These are phyloP conservation scores for Sitophilus oryzae DNA, from an alignment of 1,140 invertebrate species.

Conservation along the genomic window DNA sequence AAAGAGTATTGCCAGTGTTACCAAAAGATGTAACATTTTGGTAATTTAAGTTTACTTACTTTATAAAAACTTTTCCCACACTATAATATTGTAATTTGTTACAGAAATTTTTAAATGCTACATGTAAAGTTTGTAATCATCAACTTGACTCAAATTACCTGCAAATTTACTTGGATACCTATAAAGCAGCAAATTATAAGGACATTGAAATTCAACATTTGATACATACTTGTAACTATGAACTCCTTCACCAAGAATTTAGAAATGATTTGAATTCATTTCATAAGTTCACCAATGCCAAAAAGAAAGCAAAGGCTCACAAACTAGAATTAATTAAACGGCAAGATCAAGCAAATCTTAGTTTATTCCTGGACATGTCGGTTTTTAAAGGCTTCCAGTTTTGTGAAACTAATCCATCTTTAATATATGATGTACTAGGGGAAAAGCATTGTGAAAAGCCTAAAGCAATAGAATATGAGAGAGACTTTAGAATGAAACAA, in stretches of 20 bases:
- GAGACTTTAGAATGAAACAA: background rate
- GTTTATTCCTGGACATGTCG: too few species aligned
- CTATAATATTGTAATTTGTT: background rate
- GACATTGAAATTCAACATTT: background rate
- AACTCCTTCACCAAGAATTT: background rate
- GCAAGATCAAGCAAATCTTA: background rate
- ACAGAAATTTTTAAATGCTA: background rate
- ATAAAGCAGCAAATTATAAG: background rate
- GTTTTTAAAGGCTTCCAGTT: too few species aligned
- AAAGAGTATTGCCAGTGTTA: background rate
- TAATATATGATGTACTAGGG: too few species aligned
- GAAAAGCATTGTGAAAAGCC: too few species aligned
- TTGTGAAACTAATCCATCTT: too few species aligned
- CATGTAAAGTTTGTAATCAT: background rate
- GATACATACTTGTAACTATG: background rate
- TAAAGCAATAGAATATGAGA: too few species aligned
- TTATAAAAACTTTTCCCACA: background rate
- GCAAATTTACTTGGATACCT: background rate
- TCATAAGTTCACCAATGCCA: background rate
- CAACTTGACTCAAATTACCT: background rate
- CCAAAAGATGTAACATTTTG: slow-evolving; percentile 5
- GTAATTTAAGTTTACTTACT: too few species aligned
- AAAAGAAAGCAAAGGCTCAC: background rate
- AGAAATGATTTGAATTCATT: background rate
- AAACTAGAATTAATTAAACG: background rate